Evolutionary conservation across 2,888 invertebrate genomes (phyloP), one percentile per base, ranked within the genome.

Genomic region (Morpho deidamia): DNA sequence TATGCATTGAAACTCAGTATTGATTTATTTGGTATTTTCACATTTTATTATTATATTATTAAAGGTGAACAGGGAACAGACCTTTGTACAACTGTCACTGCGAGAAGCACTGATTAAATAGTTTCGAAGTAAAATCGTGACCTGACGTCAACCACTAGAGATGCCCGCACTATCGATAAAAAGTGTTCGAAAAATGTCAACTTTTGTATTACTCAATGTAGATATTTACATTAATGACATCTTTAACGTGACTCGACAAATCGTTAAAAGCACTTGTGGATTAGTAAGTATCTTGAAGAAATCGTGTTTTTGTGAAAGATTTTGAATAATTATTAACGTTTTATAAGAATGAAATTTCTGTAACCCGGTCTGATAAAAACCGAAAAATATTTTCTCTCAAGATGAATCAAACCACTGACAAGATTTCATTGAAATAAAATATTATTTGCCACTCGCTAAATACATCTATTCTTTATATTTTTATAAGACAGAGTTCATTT

Each of bases 101-200:
- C 60, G 63, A 65, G 58, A 62, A 62, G 61, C 69, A 68, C 66
- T 76, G 76, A 81, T 81, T 77, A 78, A 73, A 80, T 75, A 76
- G 71, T 72, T 74, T 67, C 67, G 66, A 62, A 59, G 69, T 68
- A 66, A 60, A 66, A 60, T 83, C 83, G 83, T 83, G 83, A 77
- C 72, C 65, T 79, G 78, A 81, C 77, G 76, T 83, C 81, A 81
- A 64, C 70, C 53, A 38, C 57, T 59, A 61, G 61, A 57, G 66
- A 67, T 60, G 60, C 45, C 46, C 59, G 60, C 56, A 52, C 53
- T 62, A 62, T 65, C 62, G 64, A 62, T 66, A 63, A 59, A 55
- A 50, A 59, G 44, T 45, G 34, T 44, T 41, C 50, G 52, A 51
- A 59, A 60, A 57, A 53, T 63, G 62, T 58, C 44, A 57, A 57